Conservation (phyloP, 2,888 invertebrate species). For the Shargacucullia verbasci region DNA sequence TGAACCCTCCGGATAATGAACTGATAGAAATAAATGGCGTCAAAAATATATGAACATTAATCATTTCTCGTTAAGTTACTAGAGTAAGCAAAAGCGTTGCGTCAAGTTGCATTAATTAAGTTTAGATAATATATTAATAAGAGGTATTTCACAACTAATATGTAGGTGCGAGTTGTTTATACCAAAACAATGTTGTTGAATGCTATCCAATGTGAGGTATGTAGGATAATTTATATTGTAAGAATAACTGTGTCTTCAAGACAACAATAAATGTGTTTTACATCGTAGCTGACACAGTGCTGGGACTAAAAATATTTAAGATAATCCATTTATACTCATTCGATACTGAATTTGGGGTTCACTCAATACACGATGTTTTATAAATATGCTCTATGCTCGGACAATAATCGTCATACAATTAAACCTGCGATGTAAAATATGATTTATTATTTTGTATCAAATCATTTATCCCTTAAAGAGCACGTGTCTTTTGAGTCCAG, state of each 20-base stretch:
- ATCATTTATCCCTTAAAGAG: slow-evolving; percentile 8
- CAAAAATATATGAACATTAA: slow-evolving; percentile 6
- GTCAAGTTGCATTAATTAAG: slow-evolving; percentile 7
- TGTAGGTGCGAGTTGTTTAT: slow-evolving; percentile 54
- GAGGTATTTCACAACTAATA: slow-evolving; percentile 53
- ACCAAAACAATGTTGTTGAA: slow-evolving; percentile 68
- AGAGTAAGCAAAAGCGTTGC: slow-evolving; percentile 7
- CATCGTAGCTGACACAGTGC: slow-evolving; percentile 8
- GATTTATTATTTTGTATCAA: slow-evolving; percentile 14
- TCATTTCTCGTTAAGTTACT: slow-evolving; percentile 7
- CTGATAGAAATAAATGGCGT: slow-evolving; percentile 1
- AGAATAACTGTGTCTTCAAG: slow-evolving; percentile 52
- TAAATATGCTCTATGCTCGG: background rate
- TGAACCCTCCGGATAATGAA: slow-evolving; percentile 9
- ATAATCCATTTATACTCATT: background rate
- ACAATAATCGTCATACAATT: slow-evolving; percentile 2
- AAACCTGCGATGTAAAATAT: slow-evolving; percentile 16
- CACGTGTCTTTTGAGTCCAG: slow-evolving; percentile 9
- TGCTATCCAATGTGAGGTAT: slow-evolving; percentile 46
- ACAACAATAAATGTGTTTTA: slow-evolving; percentile 26
- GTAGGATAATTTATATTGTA: slow-evolving; percentile 28
- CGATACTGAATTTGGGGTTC: background rate
- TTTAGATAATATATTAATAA: slow-evolving; percentile 23
- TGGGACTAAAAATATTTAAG: background rate
- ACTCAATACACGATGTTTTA: background rate